Evolutionary conservation across 2,797 vertebrate genomes (phyloP).

Genomic region (Lemur catta): DNA sequence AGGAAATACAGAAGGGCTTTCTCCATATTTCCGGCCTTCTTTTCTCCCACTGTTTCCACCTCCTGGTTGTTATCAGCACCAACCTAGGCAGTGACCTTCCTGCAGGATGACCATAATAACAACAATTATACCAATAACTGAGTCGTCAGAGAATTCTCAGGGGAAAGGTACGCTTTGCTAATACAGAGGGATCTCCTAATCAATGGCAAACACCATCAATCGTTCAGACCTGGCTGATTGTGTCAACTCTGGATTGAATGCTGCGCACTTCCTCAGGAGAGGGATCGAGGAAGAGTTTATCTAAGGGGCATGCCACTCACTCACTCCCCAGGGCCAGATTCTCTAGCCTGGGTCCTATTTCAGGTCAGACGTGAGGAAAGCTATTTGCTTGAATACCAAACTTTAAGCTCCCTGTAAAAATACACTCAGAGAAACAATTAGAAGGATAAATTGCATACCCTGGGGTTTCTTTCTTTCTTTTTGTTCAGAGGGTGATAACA

Average conservation of each 20-base stretch:
- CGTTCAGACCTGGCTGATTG: neutral
- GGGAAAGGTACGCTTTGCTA: neutral
- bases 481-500: neutral
- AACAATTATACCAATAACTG: neutral
- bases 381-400: neutral
- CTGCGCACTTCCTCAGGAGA: neutral
- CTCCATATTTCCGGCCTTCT: neutral
- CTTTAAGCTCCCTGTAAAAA: neutral
- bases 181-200: neutral
- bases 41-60: neutral
- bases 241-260: neutral
- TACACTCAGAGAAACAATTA: neutral
- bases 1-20: neutral
- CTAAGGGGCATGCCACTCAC: neutral
- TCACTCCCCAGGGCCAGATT: neutral
- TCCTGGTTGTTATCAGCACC: neutral
- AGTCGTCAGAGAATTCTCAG: neutral
- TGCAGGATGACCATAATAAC: neutral
- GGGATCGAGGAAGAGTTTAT: neutral
- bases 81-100: neutral
- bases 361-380: conserved; percentile 13
- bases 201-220: neutral
- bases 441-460: neutral
- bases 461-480: neutral
- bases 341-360: neutral